A percentile compares a stretch with the other conserved stretches of the same genome.
Evolutionary conservation across 2,113 vertebrate species (phyloP).

Genomic region (Pseudorectes ferrugineus): DNA sequence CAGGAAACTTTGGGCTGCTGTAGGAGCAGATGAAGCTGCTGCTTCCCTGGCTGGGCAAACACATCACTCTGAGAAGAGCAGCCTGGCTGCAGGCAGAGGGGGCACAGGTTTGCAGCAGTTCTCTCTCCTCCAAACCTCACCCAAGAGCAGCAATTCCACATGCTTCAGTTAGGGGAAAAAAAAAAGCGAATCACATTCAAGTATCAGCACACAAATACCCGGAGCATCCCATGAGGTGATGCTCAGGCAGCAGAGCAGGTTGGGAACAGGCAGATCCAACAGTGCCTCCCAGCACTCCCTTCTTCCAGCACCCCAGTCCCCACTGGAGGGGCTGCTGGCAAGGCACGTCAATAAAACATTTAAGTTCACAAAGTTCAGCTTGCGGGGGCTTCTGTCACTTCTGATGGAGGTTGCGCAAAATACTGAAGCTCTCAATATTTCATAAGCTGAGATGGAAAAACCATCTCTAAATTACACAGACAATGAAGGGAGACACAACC

Average conservation of each 20-base stretch:
- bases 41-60: not conserved
- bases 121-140: not conserved
- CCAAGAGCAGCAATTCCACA: not conserved
- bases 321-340: not conserved
- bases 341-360: not conserved
- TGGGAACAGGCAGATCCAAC: not conserved
- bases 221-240: not conserved
- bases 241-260: not conserved
- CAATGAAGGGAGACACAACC: not conserved
- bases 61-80: not conserved
- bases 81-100: not conserved
- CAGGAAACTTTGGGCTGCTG: not conserved
- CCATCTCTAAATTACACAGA: not conserved
- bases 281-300: not conserved
- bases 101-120: not conserved
- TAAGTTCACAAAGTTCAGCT: not conserved
- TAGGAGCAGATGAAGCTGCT: not conserved
- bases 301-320: not conserved
- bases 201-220: not conserved
- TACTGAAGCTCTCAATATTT: not conserved
- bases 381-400: not conserved
- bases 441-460: constrained; percentile 38
- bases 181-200: not conserved
- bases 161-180: not conserved
- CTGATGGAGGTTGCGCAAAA: constrained; percentile 1